Base-by-base conservation (phyloP, 2,113 vertebrate genomes). In the Sceloporus tristichus region DNA sequence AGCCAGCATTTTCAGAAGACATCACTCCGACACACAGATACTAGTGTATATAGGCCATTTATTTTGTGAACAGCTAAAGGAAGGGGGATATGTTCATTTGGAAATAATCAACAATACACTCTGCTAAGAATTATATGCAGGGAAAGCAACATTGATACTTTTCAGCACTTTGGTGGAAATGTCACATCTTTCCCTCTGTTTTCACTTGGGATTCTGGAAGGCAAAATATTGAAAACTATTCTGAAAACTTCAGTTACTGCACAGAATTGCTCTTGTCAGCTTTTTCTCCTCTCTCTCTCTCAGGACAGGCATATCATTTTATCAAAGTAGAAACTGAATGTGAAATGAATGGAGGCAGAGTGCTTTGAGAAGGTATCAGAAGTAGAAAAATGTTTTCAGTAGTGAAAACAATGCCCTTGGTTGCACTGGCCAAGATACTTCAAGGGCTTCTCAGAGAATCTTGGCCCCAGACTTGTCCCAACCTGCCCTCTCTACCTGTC, bases 31-130 rank as follows among this genome's bases (percentile, higher is more conserved):
- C 0, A 16, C 90, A 88, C 80, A 88, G 80, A 82, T 76, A 89
- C 91, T 79, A 74, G 83, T 73, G 74, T 89, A 89, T 19, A 85
- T 87, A 88, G 88, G 90, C 91, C 91, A 90, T 75, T 91, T 0
- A 2, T 70, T 92, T 87, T 89, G 80, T 81, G 83, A 87, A 77
- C 85, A 92, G 89, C 75, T 13, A 54, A 76, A 84, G 85, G 86
- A 23, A 66, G 81, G 78, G 70, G 83, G n/a, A 77, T n/a, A 0
- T 6, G 73, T 87, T 89, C 19, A 11, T 91, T 88, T 93, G 90
- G 92, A 94, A 93, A 94, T 90, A 94, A 93, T 88, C 89, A 92
- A 75, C 66, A 25, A 74, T 68, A 90, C 59, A 56, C 90, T 74
- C 86, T 90, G 76, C 89, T 75, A 83, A 38, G n/a, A 0, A 75